Percentiles rank a stretch among this genome's conserved stretches.
Conservation (phyloP, 2,888 invertebrate species). For the Lobophora halterata region DNA sequence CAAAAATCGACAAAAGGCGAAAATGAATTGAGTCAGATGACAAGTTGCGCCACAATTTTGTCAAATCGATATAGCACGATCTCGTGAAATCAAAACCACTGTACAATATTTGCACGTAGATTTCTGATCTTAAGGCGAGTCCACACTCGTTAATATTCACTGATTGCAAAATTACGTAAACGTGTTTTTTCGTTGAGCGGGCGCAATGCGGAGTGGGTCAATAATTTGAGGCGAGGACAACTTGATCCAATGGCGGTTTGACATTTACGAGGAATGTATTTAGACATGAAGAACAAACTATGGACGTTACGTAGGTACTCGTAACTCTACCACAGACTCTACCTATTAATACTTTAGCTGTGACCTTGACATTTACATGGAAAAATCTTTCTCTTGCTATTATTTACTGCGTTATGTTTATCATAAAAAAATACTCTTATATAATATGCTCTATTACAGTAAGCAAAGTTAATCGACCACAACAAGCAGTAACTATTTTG, state of each 20-base stretch:
- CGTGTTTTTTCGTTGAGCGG: slow-evolving; percentile 28
- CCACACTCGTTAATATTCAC: slow-evolving; percentile 32
- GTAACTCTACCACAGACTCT: too few species aligned
- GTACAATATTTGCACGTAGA: slow-evolving; percentile 33
- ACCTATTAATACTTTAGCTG: too few species aligned
- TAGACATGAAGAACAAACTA: slow-evolving; percentile 30
- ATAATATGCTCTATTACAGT: too few species aligned
- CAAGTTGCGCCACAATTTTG: slow-evolving; percentile 11
- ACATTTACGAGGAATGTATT: slow-evolving; percentile 43
- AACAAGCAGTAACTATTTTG: slow-evolving; percentile 31
- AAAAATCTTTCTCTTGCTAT: too few species aligned
- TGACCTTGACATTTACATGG: slow-evolving; percentile 28
- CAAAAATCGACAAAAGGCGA: slow-evolving; percentile 3
- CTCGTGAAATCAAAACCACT: slow-evolving; percentile 25
- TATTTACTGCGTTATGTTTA: too few species aligned
- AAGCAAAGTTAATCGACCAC: too few species aligned
- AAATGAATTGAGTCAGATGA: slow-evolving; percentile 6
- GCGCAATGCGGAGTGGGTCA: slow-evolving; percentile 43
- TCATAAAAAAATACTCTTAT: too few species aligned
- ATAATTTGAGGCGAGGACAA: slow-evolving; percentile 53
- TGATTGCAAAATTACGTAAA: slow-evolving; percentile 41
- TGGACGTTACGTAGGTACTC: slow-evolving; percentile 20
- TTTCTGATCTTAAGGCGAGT: slow-evolving; percentile 38
- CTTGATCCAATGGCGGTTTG: slow-evolving; percentile 35
- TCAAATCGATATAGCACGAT: slow-evolving; percentile 35